Evolutionary conservation across 2,888 invertebrate genomes (phyloP).

Genomic region (Drosophila mercatorum): DNA sequence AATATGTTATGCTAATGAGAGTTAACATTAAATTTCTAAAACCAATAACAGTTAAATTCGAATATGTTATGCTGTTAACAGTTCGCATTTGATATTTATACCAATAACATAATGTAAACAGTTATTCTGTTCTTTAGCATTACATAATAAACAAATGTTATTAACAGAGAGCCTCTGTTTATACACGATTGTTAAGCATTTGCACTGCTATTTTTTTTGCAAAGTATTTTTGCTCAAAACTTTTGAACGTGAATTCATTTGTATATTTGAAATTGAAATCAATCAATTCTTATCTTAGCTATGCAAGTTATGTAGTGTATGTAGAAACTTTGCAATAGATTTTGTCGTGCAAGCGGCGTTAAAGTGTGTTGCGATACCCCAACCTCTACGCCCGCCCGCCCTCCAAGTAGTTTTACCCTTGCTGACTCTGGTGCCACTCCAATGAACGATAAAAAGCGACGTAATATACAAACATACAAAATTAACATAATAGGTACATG

Average conservation of each 20-base stretch:
- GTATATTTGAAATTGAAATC: background rate
- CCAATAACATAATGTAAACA: background rate
- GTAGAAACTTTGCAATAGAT: conserved; percentile 23
- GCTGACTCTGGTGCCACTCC: conserved; percentile 41
- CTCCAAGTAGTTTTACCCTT: background rate
- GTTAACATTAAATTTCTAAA: background rate
- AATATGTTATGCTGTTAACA: background rate
- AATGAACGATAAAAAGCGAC: conserved; percentile 61
- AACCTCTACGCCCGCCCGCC: too few species aligned
- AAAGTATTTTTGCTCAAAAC: background rate
- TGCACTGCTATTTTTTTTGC: background rate
- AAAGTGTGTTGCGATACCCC: background rate
- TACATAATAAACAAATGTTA: background rate
- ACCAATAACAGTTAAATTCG: background rate
- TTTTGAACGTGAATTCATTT: background rate
- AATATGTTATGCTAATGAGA: background rate
- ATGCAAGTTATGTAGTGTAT: conserved; percentile 29
- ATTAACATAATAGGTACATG: conserved; percentile 56
- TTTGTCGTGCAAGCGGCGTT: conserved; percentile 16
- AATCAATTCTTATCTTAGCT: conserved; percentile 19
- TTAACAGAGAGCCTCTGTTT: background rate
- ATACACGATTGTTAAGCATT: background rate
- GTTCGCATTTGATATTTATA: background rate
- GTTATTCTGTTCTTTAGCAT: background rate
- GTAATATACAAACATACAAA: conserved; percentile 47